These are phyloP conservation scores for Agrotis puta DNA, from an alignment of 2,888 invertebrate genomes.

Conservation along the genomic window DNA sequence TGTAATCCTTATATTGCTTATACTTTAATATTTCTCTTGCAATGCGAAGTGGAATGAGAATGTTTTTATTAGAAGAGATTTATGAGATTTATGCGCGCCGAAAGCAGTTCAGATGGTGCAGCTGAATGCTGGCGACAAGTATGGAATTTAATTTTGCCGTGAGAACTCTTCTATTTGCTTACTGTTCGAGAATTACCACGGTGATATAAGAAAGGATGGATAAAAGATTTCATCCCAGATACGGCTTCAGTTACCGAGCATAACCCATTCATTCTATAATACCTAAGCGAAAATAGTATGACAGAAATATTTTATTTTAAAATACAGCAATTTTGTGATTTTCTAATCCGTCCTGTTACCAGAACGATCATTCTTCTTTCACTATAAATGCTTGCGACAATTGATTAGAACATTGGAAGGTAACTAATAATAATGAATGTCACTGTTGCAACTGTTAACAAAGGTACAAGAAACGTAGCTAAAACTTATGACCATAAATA, in stretches of 20 bases:
- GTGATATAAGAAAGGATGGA: constrained; percentile 34
- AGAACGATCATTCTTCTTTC: no score
- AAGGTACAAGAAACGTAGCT: no score
- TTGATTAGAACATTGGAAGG: no score
- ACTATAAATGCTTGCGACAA: no score
- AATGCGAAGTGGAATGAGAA: constrained; percentile 70
- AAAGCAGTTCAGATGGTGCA: constrained; percentile 76
- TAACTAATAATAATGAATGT: no score
- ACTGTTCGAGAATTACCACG: constrained; percentile 48
- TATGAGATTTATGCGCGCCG: constrained; percentile 71
- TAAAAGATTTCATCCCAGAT: constrained; percentile 29
- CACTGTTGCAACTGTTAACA: no score
- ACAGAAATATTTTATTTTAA: neutral
- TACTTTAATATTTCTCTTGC: constrained; percentile 66
- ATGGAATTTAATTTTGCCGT: constrained; percentile 80
- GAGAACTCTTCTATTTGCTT: constrained; percentile 66
- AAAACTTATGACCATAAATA: no score
- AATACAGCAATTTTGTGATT: no score
- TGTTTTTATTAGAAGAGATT: constrained; percentile 76
- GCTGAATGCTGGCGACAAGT: constrained; percentile 75
- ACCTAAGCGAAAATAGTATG: neutral
- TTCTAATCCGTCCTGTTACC: no score
- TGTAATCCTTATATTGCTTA: constrained; percentile 55
- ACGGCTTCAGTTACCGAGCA: constrained; percentile 13
- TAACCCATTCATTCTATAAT: neutral